Evolutionary conservation across 1,140 invertebrate genomes (phyloP), one percentile per base, ranked within the genome.

Genomic region (Trachymyrmex cornetzi): DNA sequence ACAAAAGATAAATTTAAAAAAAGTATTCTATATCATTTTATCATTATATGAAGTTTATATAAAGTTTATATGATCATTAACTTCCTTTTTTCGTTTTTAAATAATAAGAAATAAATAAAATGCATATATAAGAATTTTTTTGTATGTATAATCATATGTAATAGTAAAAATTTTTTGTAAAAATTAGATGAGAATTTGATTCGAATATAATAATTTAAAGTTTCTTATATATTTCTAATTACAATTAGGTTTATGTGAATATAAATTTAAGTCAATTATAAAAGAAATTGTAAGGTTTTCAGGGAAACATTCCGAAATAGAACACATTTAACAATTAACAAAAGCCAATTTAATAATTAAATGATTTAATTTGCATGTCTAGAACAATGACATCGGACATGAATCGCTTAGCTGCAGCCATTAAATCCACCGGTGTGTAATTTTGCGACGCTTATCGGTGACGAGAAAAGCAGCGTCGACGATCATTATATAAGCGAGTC

Each of bases 391-490:
- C n/a, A 48, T 72, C 34, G 11, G 22, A 34, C n/a, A 6, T 30
- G 24, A 30, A 50, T 38, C 22, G n/a, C 48, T 69, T 14, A 38
- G 72, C 44, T 50, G 3, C 61, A 24, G n/a, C 66, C 4, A 16
- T 34, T 75, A 44, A 22, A 61, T 84, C 6, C 24, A 61, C 19
- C 74, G 81, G 24, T 44, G 24, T 44, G 59, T 64, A 80, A 89
- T 89, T 72, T 79, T 59, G 34, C 66, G 64, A 38, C 61, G 81
- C 67, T 89, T 89, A 89, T 90, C 88, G 48, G 55, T 19, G 7
- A 12, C 16, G 74, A 89, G 85, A 87, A 86, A 87, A 86, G 77
- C 57, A 69, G 22, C 53, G 55, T 86, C 53, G 34, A n/a, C 34
- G 64, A 63, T 72, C 57, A 74, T 89, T 89, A 80, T 63, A 61